Evolutionary conservation across 2,113 vertebrate species (phyloP).

Genomic region (Climacteris rufus): DNA sequence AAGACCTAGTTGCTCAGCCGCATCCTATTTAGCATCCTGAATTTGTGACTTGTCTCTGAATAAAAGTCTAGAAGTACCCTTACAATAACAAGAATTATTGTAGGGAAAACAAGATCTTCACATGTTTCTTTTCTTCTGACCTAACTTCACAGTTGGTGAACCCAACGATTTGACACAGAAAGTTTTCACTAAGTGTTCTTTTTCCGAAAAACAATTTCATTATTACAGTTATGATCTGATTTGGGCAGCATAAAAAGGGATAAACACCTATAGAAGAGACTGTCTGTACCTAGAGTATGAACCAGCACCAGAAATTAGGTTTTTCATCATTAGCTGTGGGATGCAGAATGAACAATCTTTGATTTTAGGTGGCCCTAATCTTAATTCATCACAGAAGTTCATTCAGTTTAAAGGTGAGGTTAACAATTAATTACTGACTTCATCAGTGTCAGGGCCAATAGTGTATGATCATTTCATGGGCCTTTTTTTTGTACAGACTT

Average conservation of each 20-base stretch:
- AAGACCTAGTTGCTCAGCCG: constrained; percentile 15
- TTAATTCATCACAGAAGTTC: neutral
- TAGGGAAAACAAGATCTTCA: neutral
- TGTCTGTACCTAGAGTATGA: neutral
- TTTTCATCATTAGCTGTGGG: neutral
- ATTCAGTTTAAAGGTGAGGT: neutral
- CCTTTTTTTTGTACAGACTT: neutral
- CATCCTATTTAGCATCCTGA: constrained; percentile 18
- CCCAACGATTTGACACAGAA: neutral
- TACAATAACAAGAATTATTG: neutral
- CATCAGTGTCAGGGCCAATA: neutral
- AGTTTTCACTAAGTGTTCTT: neutral
- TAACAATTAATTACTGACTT: neutral
- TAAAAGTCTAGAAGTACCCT: neutral
- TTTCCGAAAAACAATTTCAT: neutral
- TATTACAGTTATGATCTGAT: neutral
- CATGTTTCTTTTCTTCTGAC: neutral
- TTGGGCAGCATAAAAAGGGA: neutral
- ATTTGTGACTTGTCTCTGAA: constrained; percentile 7
- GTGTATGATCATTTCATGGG: neutral
- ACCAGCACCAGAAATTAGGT: neutral
- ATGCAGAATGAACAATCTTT: neutral
- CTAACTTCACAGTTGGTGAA: constrained; percentile 9
- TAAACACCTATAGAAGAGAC: neutral
- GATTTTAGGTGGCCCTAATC: neutral